Evolutionary conservation across 2,113 vertebrate genomes (phyloP).

Genomic region (Illadopsis cleaveri): DNA sequence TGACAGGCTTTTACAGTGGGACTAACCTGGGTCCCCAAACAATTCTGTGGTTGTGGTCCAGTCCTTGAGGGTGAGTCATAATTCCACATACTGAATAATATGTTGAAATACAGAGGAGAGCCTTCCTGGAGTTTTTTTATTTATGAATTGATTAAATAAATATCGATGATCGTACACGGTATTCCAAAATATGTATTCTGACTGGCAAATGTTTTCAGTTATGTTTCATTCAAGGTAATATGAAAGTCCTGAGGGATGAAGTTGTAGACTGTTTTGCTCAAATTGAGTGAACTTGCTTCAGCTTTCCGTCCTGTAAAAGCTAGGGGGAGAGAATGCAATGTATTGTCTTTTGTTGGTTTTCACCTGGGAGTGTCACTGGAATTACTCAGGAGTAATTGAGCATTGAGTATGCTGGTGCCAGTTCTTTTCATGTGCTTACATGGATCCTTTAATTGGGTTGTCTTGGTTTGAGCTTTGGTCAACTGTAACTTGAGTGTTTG

Average conservation of each 20-base stretch:
- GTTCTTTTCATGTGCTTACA: neutral
- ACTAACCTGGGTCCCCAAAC: neutral
- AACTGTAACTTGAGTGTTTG: neutral
- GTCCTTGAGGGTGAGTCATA: neutral
- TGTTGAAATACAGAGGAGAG: neutral
- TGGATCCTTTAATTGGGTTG: neutral
- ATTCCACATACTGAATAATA: neutral
- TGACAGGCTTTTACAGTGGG: neutral
- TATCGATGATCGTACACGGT: neutral
- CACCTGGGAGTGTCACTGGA: neutral
- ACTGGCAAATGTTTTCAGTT: neutral
- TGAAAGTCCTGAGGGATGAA: neutral
- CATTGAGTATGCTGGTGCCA: neutral
- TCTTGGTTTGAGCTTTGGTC: neutral
- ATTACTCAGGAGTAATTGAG: neutral
- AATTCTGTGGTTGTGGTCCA: neutral
- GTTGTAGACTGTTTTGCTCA: neutral
- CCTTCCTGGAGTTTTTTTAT: neutral
- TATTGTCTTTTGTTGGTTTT: neutral
- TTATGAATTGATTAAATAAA: neutral
- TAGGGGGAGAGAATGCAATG: fast-evolving
- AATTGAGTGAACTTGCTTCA: neutral
- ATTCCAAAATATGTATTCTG: neutral
- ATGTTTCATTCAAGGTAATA: neutral
- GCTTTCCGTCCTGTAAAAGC: neutral